These are phyloP conservation scores for Sarotherodon lohbergeri DNA, from an alignment of 2,113 vertebrate genomes.

Conservation along the genomic window DNA sequence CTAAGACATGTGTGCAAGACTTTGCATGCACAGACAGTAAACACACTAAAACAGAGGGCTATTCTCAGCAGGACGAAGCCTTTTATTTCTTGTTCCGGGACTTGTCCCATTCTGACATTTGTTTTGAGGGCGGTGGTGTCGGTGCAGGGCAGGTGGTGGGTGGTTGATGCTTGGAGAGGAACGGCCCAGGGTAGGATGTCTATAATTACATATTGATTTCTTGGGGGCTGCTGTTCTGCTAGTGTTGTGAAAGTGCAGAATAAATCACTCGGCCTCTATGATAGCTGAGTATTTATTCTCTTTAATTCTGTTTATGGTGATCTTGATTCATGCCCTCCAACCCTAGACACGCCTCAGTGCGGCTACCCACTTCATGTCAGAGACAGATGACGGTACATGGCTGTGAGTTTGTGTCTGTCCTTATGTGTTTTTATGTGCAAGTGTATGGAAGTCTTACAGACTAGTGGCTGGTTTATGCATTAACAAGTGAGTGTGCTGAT, in stretches of 20 bases:
- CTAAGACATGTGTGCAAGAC: background rate
- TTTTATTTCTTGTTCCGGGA: slow-evolving; percentile 41
- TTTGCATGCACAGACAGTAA: background rate
- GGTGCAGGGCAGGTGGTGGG: slow-evolving; percentile 38
- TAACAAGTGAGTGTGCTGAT: background rate
- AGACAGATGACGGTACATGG: background rate
- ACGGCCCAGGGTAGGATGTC: slow-evolving; percentile 70
- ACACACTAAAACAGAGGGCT: background rate
- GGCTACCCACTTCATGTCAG: slow-evolving; percentile 33
- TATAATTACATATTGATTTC: slow-evolving; percentile 81
- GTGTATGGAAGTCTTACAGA: background rate
- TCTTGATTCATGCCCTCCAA: slow-evolving; percentile 65
- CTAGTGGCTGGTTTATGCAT: background rate
- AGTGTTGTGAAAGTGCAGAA: slow-evolving; percentile 56
- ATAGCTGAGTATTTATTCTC: slow-evolving; percentile 73
- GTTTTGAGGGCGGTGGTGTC: slow-evolving; percentile 53
- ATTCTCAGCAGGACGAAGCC: slow-evolving; percentile 11
- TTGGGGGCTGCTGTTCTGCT: slow-evolving; percentile 59
- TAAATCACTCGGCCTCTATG: slow-evolving; percentile 72
- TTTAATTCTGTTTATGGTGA: slow-evolving; percentile 74
- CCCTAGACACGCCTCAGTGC: slow-evolving; percentile 23
- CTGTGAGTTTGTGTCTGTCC: background rate
- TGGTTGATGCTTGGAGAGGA: slow-evolving; percentile 50
- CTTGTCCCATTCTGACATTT: slow-evolving; percentile 65
- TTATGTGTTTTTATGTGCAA: background rate